Conservation (phyloP, 92 coral and sea anemone species). For the Palythoa caribaeorum region DNA sequence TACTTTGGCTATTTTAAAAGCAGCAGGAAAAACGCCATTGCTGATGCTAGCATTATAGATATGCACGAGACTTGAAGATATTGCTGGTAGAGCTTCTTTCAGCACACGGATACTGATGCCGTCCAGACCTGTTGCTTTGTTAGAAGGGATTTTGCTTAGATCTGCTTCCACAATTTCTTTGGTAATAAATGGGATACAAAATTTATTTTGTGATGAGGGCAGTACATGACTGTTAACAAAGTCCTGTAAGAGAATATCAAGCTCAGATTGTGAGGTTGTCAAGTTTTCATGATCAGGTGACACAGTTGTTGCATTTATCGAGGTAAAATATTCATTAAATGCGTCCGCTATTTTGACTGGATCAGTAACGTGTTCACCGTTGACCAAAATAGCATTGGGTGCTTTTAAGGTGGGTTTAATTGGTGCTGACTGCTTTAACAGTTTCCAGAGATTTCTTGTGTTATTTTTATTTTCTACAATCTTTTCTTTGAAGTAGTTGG, state of each 20-base stretch:
- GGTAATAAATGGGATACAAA: constrained; percentile 43
- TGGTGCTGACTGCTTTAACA: constrained; percentile 37
- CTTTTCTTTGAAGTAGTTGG: constrained; percentile 57
- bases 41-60: constrained; percentile 46
- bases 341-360: constrained; percentile 37
- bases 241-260: constrained; percentile 5
- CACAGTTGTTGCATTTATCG: neutral
- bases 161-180: constrained; percentile 37
- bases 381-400: neutral
- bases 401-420: constrained; percentile 3
- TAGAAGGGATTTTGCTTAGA: constrained; percentile 15
- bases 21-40: constrained; percentile 29
- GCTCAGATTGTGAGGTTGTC: constrained; percentile 18
- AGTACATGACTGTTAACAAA: constrained; percentile 5
- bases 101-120: constrained; percentile 47
- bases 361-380: constrained; percentile 8
- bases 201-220: constrained; percentile 21
- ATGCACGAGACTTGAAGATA: constrained; percentile 45
- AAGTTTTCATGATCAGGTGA: neutral
- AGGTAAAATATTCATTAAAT: constrained; percentile 45
- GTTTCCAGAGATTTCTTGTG: constrained; percentile 47
- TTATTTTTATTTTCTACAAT: constrained; percentile 59
- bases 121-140: constrained; percentile 64
- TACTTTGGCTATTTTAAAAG: constrained; percentile 52
- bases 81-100: constrained; percentile 47